Evolutionary conservation across 2,888 invertebrate species (phyloP).

Genomic region (Ommatoiulus sabulosus): DNA sequence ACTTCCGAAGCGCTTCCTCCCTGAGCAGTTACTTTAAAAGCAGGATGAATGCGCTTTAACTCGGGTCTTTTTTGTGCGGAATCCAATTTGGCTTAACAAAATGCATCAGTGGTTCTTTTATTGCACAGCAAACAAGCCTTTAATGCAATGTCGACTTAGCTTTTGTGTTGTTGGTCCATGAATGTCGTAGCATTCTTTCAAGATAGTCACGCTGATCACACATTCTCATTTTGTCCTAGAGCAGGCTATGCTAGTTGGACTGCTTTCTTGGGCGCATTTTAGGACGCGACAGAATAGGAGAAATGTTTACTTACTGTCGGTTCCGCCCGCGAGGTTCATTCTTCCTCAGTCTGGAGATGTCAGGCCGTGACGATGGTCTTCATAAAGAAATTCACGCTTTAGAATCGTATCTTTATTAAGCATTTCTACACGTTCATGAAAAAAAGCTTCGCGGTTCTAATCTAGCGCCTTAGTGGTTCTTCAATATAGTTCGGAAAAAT

Average conservation of each 20-base stretch:
- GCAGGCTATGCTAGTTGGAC: not conserved
- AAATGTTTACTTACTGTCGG: not conserved
- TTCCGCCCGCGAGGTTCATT: not conserved
- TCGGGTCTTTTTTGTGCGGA: not conserved
- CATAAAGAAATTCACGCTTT: slow-evolving; percentile 36
- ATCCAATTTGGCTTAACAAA: slow-evolving; percentile 40
- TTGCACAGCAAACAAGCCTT: slow-evolving; percentile 21
- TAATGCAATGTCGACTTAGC: not conserved
- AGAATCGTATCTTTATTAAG: not conserved
- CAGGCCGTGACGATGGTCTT: not conserved
- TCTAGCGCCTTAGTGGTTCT: not conserved
- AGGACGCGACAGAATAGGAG: not conserved
- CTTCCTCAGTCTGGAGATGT: not conserved
- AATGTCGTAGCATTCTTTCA: not conserved
- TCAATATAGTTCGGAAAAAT: not conserved
- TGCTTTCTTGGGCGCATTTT: not conserved
- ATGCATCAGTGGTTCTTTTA: slow-evolving; percentile 36
- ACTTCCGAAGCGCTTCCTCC: slow-evolving; percentile 10
- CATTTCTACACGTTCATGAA: not conserved
- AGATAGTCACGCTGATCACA: not conserved
- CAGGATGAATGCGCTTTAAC: not conserved
- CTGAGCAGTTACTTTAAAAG: slow-evolving; percentile 9
- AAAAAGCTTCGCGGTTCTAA: not conserved
- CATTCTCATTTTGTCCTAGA: not conserved
- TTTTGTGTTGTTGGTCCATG: not conserved